Percentiles rank a stretch among this genome's conserved stretches.
Evolutionary conservation across 2,113 vertebrate species (phyloP).

Genomic region (Platichthys stellatus): DNA sequence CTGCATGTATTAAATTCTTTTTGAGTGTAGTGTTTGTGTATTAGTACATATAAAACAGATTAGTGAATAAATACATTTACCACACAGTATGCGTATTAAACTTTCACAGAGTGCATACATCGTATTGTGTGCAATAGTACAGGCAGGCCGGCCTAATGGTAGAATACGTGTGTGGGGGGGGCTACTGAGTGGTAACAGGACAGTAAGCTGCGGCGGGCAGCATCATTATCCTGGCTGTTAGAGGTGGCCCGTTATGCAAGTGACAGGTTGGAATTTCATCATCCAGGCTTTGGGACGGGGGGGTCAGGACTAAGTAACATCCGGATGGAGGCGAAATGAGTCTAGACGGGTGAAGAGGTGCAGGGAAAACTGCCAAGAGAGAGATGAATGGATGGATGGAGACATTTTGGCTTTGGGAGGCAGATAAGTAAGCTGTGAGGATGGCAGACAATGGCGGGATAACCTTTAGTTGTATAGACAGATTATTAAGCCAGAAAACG

Average conservation of each 20-base stretch:
- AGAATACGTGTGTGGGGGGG: too few species aligned
- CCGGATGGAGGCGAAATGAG: constrained; percentile 32
- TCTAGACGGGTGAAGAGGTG: constrained; percentile 15
- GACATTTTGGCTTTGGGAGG: constrained; percentile 25
- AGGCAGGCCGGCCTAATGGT: too few species aligned
- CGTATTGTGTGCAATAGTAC: not conserved
- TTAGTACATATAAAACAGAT: constrained; percentile 8
- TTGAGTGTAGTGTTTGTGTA: not conserved
- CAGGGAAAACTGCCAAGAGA: constrained; percentile 15
- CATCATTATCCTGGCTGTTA: constrained; percentile 20
- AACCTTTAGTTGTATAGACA: not conserved
- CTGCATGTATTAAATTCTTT: constrained; percentile 12
- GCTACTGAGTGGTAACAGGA: not conserved
- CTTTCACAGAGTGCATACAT: not conserved
- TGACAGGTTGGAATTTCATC: constrained; percentile 58
- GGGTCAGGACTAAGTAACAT: constrained; percentile 39
- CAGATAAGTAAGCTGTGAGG: not conserved
- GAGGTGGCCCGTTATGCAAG: constrained; percentile 57
- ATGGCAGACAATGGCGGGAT: not conserved
- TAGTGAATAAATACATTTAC: not conserved
- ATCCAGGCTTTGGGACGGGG: constrained; percentile 31
- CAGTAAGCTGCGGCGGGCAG: not conserved
- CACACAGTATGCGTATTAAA: not conserved
- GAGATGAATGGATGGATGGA: constrained; percentile 1
- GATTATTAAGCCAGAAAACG: too few species aligned